Conservation (phyloP, 2,797 vertebrate genomes). For the Pygocentrus nattereri region DNA sequence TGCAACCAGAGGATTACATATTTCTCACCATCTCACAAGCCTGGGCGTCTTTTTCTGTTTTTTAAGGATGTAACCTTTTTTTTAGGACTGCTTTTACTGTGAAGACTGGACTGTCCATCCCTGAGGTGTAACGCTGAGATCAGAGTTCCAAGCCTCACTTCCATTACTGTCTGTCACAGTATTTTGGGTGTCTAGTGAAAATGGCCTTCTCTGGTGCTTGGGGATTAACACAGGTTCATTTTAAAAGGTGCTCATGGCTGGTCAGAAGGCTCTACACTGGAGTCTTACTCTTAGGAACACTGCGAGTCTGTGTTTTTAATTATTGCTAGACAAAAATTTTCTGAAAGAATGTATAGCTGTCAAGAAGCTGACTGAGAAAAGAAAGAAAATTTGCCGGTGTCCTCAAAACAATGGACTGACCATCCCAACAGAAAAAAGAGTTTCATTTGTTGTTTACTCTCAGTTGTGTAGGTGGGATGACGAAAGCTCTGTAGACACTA, state of each 20-base stretch:
- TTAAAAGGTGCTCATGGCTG: not conserved
- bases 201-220: constrained; percentile 17
- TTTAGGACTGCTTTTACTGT: not conserved
- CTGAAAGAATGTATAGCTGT: no score
- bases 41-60: not conserved
- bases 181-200: constrained; percentile 18
- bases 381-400: no score
- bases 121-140: constrained; percentile 20
- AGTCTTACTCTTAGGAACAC: not conserved
- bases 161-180: constrained; percentile 14
- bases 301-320: not conserved
- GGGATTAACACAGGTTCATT: constrained; percentile 1
- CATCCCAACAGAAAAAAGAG: no score
- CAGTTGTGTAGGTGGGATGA: no score
- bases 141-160: constrained; percentile 4
- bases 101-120: not conserved
- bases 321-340: not conserved
- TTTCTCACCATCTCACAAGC: not conserved
- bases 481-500: no score
- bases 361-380: no score
- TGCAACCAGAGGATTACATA: not conserved
- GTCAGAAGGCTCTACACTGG: not conserved
- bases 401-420: no score
- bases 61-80: not conserved
- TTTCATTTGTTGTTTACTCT: no score